These are phyloP conservation scores for Drosophila parvula DNA, from an alignment of 1,140 invertebrate genomes.

Conservation along the genomic window DNA sequence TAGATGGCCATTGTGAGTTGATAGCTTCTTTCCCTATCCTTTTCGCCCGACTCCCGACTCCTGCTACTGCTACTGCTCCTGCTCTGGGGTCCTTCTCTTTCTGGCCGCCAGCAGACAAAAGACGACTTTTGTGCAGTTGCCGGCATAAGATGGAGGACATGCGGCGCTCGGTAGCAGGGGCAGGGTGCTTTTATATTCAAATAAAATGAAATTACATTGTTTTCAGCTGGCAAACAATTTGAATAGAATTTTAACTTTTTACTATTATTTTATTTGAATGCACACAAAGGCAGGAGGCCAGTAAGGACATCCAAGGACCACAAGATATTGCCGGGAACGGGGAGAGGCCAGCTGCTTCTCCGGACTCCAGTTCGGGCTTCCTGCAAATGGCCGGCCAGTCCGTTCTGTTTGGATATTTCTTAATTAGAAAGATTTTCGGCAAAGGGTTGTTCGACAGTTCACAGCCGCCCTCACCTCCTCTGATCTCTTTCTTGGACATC, in stretches of 20 bases:
- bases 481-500: slow-evolving; percentile 66
- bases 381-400: slow-evolving; percentile 57
- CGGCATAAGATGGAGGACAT: slow-evolving; percentile 75
- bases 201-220: slow-evolving; percentile 84
- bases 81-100: slow-evolving; percentile 23
- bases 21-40: slow-evolving; percentile 24
- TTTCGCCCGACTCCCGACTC: slow-evolving; percentile 7
- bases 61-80: neutral
- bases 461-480: neutral
- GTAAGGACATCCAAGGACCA: slow-evolving; percentile 46
- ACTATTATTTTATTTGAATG: slow-evolving; percentile 83
- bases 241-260: slow-evolving; percentile 84
- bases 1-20: slow-evolving; percentile 46
- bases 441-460: slow-evolving; percentile 64
- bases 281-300: slow-evolving; percentile 63
- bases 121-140: slow-evolving; percentile 75
- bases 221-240: slow-evolving; percentile 83
- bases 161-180: slow-evolving; percentile 30
- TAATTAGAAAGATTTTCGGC: slow-evolving; percentile 79
- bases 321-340: slow-evolving; percentile 48
- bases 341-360: slow-evolving; percentile 48
- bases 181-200: slow-evolving; percentile 79
- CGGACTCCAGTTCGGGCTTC: slow-evolving; percentile 7
- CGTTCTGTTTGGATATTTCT: slow-evolving; percentile 66
- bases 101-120: slow-evolving; percentile 60